Evolutionary conservation across 1,140 invertebrate species (phyloP), one percentile per base, ranked within the genome.

Genomic region (Aleiodes sp.): DNA sequence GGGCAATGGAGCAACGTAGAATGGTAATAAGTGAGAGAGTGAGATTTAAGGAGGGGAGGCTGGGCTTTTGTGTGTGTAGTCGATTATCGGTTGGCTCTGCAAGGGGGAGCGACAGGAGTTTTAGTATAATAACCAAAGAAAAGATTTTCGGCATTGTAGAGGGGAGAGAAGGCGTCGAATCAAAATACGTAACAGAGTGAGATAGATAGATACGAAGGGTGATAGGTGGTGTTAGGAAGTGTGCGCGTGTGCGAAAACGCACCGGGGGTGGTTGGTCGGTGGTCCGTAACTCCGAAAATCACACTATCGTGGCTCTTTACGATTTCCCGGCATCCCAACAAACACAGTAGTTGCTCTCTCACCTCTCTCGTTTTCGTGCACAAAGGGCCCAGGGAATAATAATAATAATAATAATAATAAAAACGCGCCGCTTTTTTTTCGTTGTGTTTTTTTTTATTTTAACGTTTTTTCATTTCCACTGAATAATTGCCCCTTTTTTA

Each of bases 231-330:
- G 66, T 60, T 28, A 59, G 31, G 19, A 63, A 41, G 14, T 68
- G 64, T 66, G 64, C 77, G 77, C 77, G 77, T 76, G 76, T 79
- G 76, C 77, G 76, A 75, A 64, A 77, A 76, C 66, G 62, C 68
- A 70, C 75, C 74, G 76, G 77, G 77, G 72, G 76, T 79, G 77
- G 77, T 77, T 78, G 75, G 77, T 78, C 76, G 71, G 76, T 75
- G 76, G 75, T 76, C 70, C 71, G 67, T 72, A 75, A 75, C 71
- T 72, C 65, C 33, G 73, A 78, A 76, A 76, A 76, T 68, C 65
- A 21, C 70, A 72, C 70, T 33, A 75, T 74, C 68, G 35, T 31
- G 57, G 35, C 46, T 35, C 41, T 56, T 64, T 70, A 43, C 65
- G 66, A 63, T 37, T 70, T 70, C 60, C 12, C 60, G 29, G 70